Evolutionary conservation across 2,113 vertebrate genomes (phyloP), one percentile per base, ranked within the genome.

Genomic region (Pterocles gutturalis): DNA sequence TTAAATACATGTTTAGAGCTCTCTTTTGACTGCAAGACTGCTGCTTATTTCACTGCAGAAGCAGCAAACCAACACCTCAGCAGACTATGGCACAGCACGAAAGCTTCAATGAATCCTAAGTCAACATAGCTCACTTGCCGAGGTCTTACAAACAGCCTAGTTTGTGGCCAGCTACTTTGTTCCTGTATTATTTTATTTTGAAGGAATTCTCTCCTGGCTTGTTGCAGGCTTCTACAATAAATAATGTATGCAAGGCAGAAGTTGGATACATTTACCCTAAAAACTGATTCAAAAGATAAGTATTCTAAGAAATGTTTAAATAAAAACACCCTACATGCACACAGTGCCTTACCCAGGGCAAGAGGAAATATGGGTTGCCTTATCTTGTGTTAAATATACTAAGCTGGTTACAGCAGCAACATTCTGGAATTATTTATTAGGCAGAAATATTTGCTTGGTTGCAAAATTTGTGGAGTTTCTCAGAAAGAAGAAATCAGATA

Each of bases 341-440:
- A 76, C 26, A 65, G 10, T 18, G 34, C 11, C 33, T 54, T 76
- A 83, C 41, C 28, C 43, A 54, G 54, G 71, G 67, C 58, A 81
- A 70, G 31, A 14, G 55, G 43, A 95, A 89, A 75, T 58, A 83
- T 0, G 1, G 18, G 77, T 17, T 19, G 43, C 41, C 65, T 87
- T 70, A 46, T 24, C 67, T 70, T 36, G n/a, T 67, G 49, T 51
- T 73, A 91, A 70, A 75, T 31, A 90, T 85, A 58, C 71, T 33
- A 46, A 80, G 38, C 58, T 54, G 62, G 41, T 31, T 51, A 38
- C 38, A 95, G 60, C 66, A 94, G 71, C 85, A 85, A 69, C 46
- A 58, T 20, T 55, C 48, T 70, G 33, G 11, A 85, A 90, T 92
- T 93, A 85, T 88, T 96, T 80, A 92, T 93, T 90, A 81, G 71